These are phyloP conservation scores for Mastomys coucha DNA, from an alignment of 2,113 vertebrate genomes.

Conservation along the genomic window DNA sequence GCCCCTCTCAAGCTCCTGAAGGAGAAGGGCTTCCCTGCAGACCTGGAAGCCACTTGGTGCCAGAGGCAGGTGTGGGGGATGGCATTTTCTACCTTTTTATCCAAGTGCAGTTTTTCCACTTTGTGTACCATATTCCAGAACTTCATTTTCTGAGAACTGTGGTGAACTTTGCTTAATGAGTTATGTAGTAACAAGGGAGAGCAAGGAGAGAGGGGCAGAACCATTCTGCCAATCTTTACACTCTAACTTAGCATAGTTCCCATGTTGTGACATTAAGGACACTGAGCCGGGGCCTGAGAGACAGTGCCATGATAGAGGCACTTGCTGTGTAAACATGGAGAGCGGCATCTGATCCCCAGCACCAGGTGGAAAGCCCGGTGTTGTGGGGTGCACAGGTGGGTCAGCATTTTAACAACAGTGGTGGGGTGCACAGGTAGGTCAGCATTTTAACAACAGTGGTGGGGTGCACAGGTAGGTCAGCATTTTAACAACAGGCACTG, in stretches of 20 bases:
- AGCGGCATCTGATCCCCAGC: neutral
- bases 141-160: neutral
- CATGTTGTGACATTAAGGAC: constrained; percentile 1
- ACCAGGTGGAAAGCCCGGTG: too few species aligned
- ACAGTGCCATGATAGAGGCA: too few species aligned
- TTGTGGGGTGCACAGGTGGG: too few species aligned
- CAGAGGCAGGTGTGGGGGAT: neutral
- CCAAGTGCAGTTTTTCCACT: neutral
- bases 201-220: neutral
- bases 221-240: neutral
- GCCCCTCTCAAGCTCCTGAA: neutral
- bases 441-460: too few species aligned
- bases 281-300: neutral
- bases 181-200: neutral
- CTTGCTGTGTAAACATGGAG: neutral
- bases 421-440: too few species aligned
- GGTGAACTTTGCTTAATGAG: neutral
- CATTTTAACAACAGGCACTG: neutral
- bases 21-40: neutral
- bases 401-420: too few species aligned
- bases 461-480: too few species aligned
- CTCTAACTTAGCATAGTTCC: constrained; percentile 21
- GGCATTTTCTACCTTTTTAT: neutral
- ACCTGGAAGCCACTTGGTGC: neutral
- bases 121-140: neutral